Percentiles rank a stretch among this genome's conserved stretches.
Conservation (phyloP, 2,797 vertebrate species). For the Rhinella marina region DNA sequence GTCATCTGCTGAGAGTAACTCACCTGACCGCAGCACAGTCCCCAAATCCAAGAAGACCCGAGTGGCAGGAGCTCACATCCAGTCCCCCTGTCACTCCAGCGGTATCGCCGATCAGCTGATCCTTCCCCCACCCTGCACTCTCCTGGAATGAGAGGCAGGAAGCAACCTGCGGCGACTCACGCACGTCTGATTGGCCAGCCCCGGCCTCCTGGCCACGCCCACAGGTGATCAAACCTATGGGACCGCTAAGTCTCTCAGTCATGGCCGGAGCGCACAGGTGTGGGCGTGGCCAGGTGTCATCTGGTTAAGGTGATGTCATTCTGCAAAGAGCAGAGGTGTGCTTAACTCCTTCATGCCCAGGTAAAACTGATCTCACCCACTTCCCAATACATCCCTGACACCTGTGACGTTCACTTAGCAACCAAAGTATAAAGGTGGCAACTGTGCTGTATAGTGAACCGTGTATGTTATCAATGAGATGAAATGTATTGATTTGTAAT, state of each 20-base stretch:
- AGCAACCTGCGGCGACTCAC: conserved; percentile 43
- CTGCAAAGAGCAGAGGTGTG: conserved; percentile 12
- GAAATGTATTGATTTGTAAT: too few species aligned
- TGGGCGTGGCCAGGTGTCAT: conserved; percentile 51
- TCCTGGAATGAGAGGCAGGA: conserved; percentile 31
- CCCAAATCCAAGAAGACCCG: neutral
- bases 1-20: neutral
- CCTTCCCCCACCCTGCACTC: neutral
- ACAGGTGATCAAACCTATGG: neutral
- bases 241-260: neutral
- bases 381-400: neutral
- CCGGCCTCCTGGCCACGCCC: conserved; percentile 7
- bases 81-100: neutral
- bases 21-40: neutral
- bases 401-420: neutral
- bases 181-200: neutral
- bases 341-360: conserved; percentile 45
- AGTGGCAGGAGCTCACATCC: neutral
- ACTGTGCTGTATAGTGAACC: too few species aligned
- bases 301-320: conserved; percentile 50
- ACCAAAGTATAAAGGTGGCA: neutral
- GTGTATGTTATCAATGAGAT: too few species aligned
- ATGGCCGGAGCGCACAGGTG: conserved; percentile 30
- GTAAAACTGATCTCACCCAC: neutral
- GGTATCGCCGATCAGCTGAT: neutral